phyloP scores from a whole-genome alignment of 1,140 invertebrate genomes.

The Drosophila rhopaloa region DNA sequence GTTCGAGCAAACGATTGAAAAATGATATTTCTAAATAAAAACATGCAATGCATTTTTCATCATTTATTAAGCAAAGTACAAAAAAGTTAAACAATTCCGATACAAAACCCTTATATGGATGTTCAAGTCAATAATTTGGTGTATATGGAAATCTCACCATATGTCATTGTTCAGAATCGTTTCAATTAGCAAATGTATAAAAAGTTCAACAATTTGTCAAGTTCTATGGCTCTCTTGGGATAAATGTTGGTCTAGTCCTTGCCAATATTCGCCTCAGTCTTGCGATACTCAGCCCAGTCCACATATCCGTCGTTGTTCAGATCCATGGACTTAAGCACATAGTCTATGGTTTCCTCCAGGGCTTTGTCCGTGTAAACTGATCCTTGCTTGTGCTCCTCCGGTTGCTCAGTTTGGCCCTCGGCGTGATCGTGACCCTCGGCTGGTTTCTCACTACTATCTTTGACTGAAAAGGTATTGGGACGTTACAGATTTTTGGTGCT shows the following conservation, averaged over 20 bases:
- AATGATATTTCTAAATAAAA: neutral
- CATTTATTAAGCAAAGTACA: conserved; percentile 33
- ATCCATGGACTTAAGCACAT: conserved; percentile 89
- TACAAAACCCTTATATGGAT: no score
- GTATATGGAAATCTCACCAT: neutral
- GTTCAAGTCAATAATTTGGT: no score
- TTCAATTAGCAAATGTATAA: conserved; percentile 36
- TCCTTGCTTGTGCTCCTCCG: conserved; percentile 43
- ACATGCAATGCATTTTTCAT: neutral
- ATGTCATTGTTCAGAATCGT: neutral
- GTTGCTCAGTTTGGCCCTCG: conserved; percentile 7
- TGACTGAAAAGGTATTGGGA: conserved; percentile 49
- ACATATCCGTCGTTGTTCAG: conserved; percentile 92
- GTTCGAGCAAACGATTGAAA: no score
- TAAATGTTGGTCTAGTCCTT: conserved; percentile 38
- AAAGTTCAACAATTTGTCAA: conserved; percentile 58
- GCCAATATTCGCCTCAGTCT: conserved; percentile 64
- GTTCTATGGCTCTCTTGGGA: conserved; percentile 42
- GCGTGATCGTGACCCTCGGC: conserved; percentile 8
- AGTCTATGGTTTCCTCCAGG: conserved; percentile 89
- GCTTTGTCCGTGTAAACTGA: conserved; percentile 86
- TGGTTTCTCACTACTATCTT: conserved; percentile 59
- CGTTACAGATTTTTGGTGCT: neutral
- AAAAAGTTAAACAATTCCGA: conserved; percentile 16
- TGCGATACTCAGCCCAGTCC: conserved; percentile 90